Evolutionary conservation across 2,888 invertebrate genomes (phyloP).

Genomic region (Conistra vaccinii): DNA sequence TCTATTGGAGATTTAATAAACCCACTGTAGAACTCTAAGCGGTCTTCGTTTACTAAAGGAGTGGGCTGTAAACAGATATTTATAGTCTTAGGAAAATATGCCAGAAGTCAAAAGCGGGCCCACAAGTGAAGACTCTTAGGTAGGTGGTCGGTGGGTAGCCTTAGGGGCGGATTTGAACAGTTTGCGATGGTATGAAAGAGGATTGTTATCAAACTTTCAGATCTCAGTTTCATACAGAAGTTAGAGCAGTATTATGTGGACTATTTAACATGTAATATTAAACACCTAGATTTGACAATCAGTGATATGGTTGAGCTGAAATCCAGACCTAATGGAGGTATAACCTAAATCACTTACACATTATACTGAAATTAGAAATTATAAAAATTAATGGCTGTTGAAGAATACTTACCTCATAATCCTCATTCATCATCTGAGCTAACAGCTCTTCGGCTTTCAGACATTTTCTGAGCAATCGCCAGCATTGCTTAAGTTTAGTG

Average conservation of each 20-base stretch:
- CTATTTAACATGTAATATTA: not conserved
- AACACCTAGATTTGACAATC: not conserved
- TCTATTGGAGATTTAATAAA: not conserved
- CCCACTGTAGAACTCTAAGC: not conserved
- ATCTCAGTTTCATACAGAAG: not conserved
- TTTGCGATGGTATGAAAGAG: no score
- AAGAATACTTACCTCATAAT: not conserved
- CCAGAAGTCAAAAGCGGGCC: no score
- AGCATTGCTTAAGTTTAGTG: no score
- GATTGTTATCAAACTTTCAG: not conserved
- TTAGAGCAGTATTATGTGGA: not conserved
- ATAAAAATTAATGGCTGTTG: not conserved
- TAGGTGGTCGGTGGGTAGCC: no score
- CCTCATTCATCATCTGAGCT: not conserved
- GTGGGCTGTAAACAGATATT: not conserved
- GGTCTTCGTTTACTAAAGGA: not conserved
- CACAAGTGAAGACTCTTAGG: not conserved
- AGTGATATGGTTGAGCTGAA: not conserved
- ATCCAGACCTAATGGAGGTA: not conserved
- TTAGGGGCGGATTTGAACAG: no score
- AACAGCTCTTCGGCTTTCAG: no score
- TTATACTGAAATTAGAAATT: no score
- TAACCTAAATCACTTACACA: not conserved
- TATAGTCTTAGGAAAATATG: not conserved
- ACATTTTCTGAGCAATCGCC: no score